Percentiles rank a stretch among this genome's conserved stretches.
Evolutionary conservation across 2,888 invertebrate species (phyloP).

Genomic region (Halocaridina rubra): DNA sequence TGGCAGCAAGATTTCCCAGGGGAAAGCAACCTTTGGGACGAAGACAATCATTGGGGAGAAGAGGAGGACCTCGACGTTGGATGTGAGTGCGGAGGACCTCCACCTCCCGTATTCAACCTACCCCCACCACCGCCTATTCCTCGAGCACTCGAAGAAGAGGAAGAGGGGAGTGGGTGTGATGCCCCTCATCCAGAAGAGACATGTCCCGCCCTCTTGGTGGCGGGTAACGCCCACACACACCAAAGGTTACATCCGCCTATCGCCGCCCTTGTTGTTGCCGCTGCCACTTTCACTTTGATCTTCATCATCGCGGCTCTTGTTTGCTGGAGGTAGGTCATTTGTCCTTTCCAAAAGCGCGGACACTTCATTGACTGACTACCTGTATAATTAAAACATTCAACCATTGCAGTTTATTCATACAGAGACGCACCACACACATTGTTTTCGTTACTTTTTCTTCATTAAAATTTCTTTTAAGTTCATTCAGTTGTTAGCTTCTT

Average conservation of each 20-base stretch:
- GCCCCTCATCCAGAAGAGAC: conserved; percentile 47
- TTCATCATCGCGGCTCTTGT: conserved; percentile 54
- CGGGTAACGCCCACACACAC: conserved; percentile 57
- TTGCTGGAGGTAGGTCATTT: conserved; percentile 56
- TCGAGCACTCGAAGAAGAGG: conserved; percentile 20
- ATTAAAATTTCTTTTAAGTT: too few species aligned
- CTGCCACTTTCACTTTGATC: conserved; percentile 56
- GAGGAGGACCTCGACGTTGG: not conserved
- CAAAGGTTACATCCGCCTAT: conserved; percentile 53
- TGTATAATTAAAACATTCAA: too few species aligned
- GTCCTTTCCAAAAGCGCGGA: too few species aligned
- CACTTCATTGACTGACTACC: too few species aligned
- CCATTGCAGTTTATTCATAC: too few species aligned
- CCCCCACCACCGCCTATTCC: conserved; percentile 53
- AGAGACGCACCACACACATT: too few species aligned
- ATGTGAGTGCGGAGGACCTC: conserved; percentile 54
- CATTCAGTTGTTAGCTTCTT: too few species aligned
- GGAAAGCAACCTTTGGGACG: conserved; percentile 28
- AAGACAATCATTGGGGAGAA: not conserved
- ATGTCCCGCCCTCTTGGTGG: conserved; percentile 59
- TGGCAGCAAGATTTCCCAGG: not conserved
- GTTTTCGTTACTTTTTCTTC: too few species aligned
- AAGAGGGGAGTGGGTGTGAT: conserved; percentile 37
- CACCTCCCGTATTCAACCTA: conserved; percentile 47
- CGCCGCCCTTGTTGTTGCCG: conserved; percentile 57